These are phyloP conservation scores for Cosmorhoe ocellata DNA, from an alignment of 2,888 invertebrate species.

Conservation along the genomic window DNA sequence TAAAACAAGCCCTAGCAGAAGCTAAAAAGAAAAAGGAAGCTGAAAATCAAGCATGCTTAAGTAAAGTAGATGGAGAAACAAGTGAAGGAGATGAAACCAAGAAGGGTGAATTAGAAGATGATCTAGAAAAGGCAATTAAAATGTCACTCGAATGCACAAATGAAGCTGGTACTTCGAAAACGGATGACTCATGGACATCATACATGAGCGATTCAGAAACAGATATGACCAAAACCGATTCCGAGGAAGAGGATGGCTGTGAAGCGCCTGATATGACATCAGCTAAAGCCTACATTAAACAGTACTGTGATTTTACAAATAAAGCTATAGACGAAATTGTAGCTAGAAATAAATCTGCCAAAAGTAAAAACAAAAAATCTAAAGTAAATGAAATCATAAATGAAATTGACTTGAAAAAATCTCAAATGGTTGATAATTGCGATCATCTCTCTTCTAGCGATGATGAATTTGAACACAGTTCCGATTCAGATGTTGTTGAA, in stretches of 20 bases:
- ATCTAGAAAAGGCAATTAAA: slow-evolving; percentile 83
- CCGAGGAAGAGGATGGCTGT: slow-evolving; percentile 72
- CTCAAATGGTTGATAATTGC: slow-evolving; percentile 56
- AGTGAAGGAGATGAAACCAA: slow-evolving; percentile 26
- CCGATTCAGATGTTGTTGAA: slow-evolving; percentile 41
- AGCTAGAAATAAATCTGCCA: slow-evolving; percentile 38
- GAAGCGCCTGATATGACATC: slow-evolving; percentile 75
- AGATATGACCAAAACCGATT: slow-evolving; percentile 62
- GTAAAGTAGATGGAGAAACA: slow-evolving; percentile 33
- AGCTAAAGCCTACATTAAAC: slow-evolving; percentile 88
- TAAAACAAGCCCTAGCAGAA: slow-evolving; percentile 84
- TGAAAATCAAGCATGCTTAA: slow-evolving; percentile 36
- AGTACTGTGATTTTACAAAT: slow-evolving; percentile 88
- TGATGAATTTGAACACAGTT: slow-evolving; percentile 61
- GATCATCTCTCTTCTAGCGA: slow-evolving; percentile 63
- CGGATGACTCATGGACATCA: slow-evolving; percentile 75
- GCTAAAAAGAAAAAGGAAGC: slow-evolving; percentile 64
- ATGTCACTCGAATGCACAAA: slow-evolving; percentile 80
- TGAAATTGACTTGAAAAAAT: slow-evolving; percentile 64
- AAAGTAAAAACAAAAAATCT: slow-evolving; percentile 42
- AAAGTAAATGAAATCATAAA: slow-evolving; percentile 61
- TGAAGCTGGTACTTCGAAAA: slow-evolving; percentile 56
- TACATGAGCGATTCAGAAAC: slow-evolving; percentile 68
- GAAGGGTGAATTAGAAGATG: slow-evolving; percentile 72
- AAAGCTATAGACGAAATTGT: slow-evolving; percentile 85